These are phyloP conservation scores for Poeciliopsis paucimaculata DNA, from an alignment of 2,797 vertebrate genomes.

Conservation along the genomic window DNA sequence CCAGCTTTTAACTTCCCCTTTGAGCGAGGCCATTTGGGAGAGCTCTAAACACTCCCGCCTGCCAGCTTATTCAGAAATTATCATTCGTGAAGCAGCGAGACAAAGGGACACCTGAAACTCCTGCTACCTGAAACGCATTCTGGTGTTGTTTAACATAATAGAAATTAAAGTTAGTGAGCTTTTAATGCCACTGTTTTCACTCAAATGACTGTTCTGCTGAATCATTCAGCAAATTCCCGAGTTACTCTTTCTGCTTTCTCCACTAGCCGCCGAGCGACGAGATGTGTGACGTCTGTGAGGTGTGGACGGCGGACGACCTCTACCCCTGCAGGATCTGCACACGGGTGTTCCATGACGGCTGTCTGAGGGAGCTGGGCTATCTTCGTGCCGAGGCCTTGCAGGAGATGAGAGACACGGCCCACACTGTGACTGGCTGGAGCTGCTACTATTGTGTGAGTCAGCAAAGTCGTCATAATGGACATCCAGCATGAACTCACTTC, in stretches of 20 bases:
- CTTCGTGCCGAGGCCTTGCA: conserved; percentile 83
- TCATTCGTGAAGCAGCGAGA: background rate
- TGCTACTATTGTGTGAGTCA: conserved; percentile 95
- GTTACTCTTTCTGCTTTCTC: background rate
- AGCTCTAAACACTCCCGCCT: background rate
- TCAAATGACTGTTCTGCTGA: background rate
- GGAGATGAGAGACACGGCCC: conserved; percentile 89
- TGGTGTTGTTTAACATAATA: background rate
- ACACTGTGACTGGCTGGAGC: conserved; percentile 93
- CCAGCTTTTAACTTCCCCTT: conserved; percentile 3
- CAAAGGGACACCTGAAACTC: background rate
- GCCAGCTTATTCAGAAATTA: conserved; percentile 2
- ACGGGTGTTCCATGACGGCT: conserved; percentile 94
- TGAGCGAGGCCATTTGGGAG: conserved; percentile 1
- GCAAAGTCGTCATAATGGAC: background rate
- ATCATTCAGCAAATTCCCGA: background rate
- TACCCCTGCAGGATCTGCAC: conserved; percentile 92
- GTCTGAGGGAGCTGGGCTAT: conserved; percentile 92
- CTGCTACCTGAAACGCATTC: background rate
- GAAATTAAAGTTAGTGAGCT: background rate
- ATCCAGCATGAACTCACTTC: background rate
- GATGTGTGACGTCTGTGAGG: conserved; percentile 97
- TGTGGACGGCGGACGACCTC: conserved; percentile 96
- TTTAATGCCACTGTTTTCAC: background rate
- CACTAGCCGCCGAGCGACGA: conserved; percentile 87